Percentiles rank a stretch among this genome's conserved stretches.
These are phyloP conservation scores for Parnassius orleans DNA, from an alignment of 2,888 invertebrate species.

Conservation along the genomic window DNA sequence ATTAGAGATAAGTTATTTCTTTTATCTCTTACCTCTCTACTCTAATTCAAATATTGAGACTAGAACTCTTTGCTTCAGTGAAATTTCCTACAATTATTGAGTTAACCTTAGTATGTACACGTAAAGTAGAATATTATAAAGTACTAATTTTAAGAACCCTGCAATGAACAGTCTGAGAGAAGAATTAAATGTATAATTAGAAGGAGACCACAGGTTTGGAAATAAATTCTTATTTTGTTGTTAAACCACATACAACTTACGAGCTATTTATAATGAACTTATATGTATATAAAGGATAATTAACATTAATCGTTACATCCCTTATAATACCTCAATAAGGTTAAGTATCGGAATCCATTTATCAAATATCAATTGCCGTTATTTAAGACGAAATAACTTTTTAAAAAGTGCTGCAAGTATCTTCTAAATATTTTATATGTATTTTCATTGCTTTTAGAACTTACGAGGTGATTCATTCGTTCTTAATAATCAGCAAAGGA, in stretches of 20 bases:
- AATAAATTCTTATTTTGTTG: slow-evolving; percentile 46
- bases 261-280: not conserved
- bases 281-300: not conserved
- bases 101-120: not conserved
- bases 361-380: not conserved
- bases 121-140: not conserved
- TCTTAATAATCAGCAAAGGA: slow-evolving; percentile 38
- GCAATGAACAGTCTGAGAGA: slow-evolving; percentile 5
- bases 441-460: slow-evolving; percentile 43
- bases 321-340: too few species aligned
- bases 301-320: not conserved
- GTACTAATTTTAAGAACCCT: slow-evolving; percentile 2
- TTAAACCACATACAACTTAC: slow-evolving; percentile 50
- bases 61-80: slow-evolving; percentile 8
- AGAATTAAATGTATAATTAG: slow-evolving; percentile 3
- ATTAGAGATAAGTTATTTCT: not conserved
- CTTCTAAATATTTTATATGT: slow-evolving; percentile 53
- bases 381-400: slow-evolving; percentile 21
- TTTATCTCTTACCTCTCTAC: not conserved
- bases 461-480: slow-evolving; percentile 49
- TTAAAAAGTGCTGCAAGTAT: slow-evolving; percentile 52
- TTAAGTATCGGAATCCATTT: not conserved
- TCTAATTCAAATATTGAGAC: slow-evolving; percentile 6
- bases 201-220: slow-evolving; percentile 23
- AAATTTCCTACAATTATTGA: not conserved